Evolutionary conservation across 2,113 vertebrate species (phyloP), one percentile per base, ranked within the genome.

Genomic region (Salvelinus fontinalis): DNA sequence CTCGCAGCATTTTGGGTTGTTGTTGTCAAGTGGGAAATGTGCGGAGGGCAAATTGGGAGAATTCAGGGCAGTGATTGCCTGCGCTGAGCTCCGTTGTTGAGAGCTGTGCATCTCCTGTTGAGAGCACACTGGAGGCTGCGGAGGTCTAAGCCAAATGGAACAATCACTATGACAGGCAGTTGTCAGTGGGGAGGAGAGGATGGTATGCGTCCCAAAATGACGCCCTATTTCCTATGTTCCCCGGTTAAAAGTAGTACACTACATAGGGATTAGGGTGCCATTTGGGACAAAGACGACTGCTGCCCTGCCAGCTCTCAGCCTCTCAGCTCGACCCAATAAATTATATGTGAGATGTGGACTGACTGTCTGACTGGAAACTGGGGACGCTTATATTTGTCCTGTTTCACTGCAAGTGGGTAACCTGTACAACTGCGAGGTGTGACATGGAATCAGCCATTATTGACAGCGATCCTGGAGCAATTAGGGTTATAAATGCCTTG

Each of bases 51-150:
- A 12, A 70, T 49, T 22, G 68, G 68, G 34, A 14, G 44, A 22
- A 24, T 39, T 13, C 34, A 48, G 44, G 34, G 51, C 51, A 54
- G 13, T 18, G 14, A 54, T 18, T 54, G 51, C 51, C 51, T 54
- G 51, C 16, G 51, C 51, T 54, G 51, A 54, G 51, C 39, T 22
- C 44, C 18, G n/a, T 51, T 39, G 68, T n/a, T 9, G 39, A 29
- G 68, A 31, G 9, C 11, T 49, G 67, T 81, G 57, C 75, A 60
- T 79, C 70, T 24, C 49, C 49, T 54, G 34, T 73, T 88, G 68
- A 75, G 85, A 86, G 86, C 81, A 74, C 71, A 79, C 81, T 83
- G 81, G 74, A 82, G 78, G 83, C 85, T 71, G 79, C 77, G 73
- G 80, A 85, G 75, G 80, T 67, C 84, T 73, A 75, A 85, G 72